Evolutionary conservation across 2,113 vertebrate genomes (phyloP), one percentile per base, ranked within the genome.

Genomic region (Bagarius yarrelli): DNA sequence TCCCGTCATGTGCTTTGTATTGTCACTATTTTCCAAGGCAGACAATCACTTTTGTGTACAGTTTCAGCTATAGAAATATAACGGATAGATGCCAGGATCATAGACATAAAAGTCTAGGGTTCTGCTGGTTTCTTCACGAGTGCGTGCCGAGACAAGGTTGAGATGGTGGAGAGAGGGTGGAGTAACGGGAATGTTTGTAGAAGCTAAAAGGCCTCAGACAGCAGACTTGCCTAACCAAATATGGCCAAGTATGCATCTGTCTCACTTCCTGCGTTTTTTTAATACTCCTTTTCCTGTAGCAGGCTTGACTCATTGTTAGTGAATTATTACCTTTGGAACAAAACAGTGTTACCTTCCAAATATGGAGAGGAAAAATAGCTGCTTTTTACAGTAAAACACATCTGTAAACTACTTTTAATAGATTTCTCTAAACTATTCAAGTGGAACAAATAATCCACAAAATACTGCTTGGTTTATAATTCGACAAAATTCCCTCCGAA

Each of bases 171-270:
- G 36, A 21, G 57, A 25, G 53, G 2, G 8, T 4, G 13, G 23
- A 15, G 0, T 81, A 47, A 74, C 25, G 15, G 57, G 76, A 57
- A 47, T n/a, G 15, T 27, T 18, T 55, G 55, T 50, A 47, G 34
- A 47, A 36, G 78, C 53, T 13, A 34, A 21, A 21, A 71, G 36
- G 57, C 59, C 59, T 30, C 19, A 34, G 47, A 53, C 27, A 50
- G 52, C 23, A 44, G 75, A 52, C 16, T 77, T 56, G 69, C 61
- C 27, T 86, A 85, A 90, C 88, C 90, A 89, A 86, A 91, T 87
- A 92, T 86, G 87, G 89, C 5, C 83, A 67, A 55, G 36, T 50
- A 69, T 57, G 55, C 19, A 18, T 72, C 66, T 61, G 30, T 27
- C 36, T 73, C 8, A 64, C 27, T 53, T 81, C 78, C 59, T n/a